Base-by-base conservation (phyloP, 2,888 invertebrate species). In the Euspilapteryx auroguttella region DNA sequence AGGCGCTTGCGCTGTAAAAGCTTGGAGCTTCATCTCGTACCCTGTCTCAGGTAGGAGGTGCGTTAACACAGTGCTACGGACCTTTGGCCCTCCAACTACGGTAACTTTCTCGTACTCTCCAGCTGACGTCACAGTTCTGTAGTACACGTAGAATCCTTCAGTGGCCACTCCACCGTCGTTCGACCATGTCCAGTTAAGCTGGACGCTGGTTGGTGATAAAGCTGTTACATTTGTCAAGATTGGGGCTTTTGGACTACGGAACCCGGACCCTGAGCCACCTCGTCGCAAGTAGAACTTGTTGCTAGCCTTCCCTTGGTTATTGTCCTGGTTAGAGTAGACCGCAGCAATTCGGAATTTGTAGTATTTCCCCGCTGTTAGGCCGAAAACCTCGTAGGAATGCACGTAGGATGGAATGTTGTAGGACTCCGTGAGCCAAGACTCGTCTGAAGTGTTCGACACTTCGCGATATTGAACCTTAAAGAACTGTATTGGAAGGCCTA, bases 281-380 rank as follows among this genome's bases (percentile, higher is more conserved):
- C 79, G 78, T 39, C 79, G 81, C 26, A 87, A 54, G 36, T 55
- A 61, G 47, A 77, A 77, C 25, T 55, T 55, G 2, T 49, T 41
- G 11, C 63, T 69, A 32, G 68, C 73, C 32, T 55, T 55, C 3
- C 75, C 93, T 49, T 80, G 79, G 59, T 83, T 89, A 58, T 94
- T 94, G 61, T 96, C 96, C 49, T 94, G 87, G 55, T 97, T 96
- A 1, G 90, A 88, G 53, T 95, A 96, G 0, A 95, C 94, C 0
- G 95, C 96, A 4, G 94, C 89, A 38, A 96, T 91, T 8, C 96
- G 82, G 59, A 96, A 95, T 48, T 81, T 81, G 58, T 89, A 89
- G 30, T 79, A 79, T 46, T 83, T 83, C 49, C 89, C 86, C 0
- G 90, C 80, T 34, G 81, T 82, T 4, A 94, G 66, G 21, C 85